Conservation (phyloP, 2,113 vertebrate species). For the Carassius gibelio region DNA sequence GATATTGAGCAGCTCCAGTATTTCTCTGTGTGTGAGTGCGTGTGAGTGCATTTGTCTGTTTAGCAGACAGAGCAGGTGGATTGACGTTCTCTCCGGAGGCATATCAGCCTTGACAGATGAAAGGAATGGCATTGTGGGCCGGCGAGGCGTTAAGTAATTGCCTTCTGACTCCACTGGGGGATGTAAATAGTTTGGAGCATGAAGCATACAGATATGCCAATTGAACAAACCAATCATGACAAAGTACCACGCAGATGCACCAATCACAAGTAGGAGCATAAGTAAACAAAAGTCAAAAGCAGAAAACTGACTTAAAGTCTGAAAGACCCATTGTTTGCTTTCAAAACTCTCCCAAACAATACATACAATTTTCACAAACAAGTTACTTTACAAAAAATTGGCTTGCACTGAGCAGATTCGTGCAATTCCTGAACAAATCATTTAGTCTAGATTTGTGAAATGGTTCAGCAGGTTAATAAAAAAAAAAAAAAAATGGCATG, state of each 20-base stretch:
- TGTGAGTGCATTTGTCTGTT: constrained; percentile 23
- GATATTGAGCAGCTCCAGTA: constrained; percentile 26
- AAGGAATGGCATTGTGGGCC: constrained; percentile 34
- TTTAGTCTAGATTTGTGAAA: background rate
- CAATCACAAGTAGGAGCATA: background rate
- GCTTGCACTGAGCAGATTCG: background rate
- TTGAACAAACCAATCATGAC: constrained; percentile 20
- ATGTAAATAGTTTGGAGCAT: constrained; percentile 38
- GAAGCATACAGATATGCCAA: constrained; percentile 7
- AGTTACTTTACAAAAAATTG: background rate
- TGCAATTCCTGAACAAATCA: background rate
- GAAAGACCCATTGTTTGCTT: background rate
- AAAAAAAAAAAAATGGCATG: too few relatives aligned
- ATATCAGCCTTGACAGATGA: constrained; percentile 41
- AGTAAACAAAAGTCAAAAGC: background rate
- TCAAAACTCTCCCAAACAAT: background rate
- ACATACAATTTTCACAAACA: background rate
- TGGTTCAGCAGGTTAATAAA: background rate
- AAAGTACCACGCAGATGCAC: background rate
- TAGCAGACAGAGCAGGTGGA: constrained; percentile 25
- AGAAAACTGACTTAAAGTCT: background rate
- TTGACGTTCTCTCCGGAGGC: constrained; percentile 13
- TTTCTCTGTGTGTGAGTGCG: background rate
- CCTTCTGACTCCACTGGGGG: constrained; percentile 42
- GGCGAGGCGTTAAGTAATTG: constrained; percentile 42